Evolutionary conservation across 2,888 invertebrate genomes (phyloP), one percentile per base, ranked within the genome.

Genomic region (Spodoptera picta): DNA sequence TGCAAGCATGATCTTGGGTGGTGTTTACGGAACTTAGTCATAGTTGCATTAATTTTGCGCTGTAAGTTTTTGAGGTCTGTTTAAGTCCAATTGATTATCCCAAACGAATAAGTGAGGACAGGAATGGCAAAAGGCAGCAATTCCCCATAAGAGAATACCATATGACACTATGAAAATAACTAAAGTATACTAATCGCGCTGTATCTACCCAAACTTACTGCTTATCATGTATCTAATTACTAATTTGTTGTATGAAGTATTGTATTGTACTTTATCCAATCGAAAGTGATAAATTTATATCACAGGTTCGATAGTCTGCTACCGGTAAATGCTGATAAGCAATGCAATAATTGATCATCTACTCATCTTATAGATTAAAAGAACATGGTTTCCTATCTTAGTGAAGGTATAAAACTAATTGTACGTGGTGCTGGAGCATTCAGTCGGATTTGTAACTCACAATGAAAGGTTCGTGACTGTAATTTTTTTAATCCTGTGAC

Each of bases 381-480:
- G 24, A 65, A 79, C 75, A 79, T 43, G 74, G 60, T 74, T 78
- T 69, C 49, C 71, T 74, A 67, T 65, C 78, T 75, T 61, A 68
- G 41, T 64, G 57, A 54, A 44, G 63, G 66, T 79, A 79, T 80
- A 78, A 72, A 77, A 69, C 67, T 63, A 58, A 65, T 64, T 53
- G 14, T 53, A 12, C 42, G 31, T 36, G 27, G 51, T 47, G 47
- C 45, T 71, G 10, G 6, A 50, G 44, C 42, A 49, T 59, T 62
- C 60, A 69, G 57, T 69, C 57, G 55, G 57, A 70, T 70, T 60
- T 63, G 52, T 70, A 67, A 65, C 46, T 73, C 69, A 67, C 0
- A 42, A 80, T 80, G 80, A 80, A 80, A 81, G 81, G 80, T 80
- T 51, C 60, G 73, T 27, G 9, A 23, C 6, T 27, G 6, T 56